Evolutionary conservation across 2,888 invertebrate genomes (phyloP), one percentile per base, ranked within the genome.

Genomic region (Tinea semifulvella): DNA sequence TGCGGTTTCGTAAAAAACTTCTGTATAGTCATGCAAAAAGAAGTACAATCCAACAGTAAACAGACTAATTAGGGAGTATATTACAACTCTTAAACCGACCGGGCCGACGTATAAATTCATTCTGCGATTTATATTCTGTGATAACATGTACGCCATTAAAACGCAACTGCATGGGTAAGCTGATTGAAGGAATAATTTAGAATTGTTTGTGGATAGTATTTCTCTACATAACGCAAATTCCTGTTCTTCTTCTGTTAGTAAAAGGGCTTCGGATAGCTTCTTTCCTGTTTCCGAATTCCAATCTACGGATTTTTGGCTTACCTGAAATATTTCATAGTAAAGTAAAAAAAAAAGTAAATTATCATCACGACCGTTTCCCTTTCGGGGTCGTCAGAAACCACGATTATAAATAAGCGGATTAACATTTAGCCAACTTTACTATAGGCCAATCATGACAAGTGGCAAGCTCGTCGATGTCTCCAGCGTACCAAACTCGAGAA

Each of bases 161-260:
- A 86, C 59, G 31, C 79, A 65, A 0, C 68, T 42, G 42, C 82
- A 66, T 43, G 85, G 83, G 53, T 83, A 83, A 1, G 77, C 44
- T 0, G 85, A 79, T 50, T 89, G 86, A 38, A 84, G 58, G 1
- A 85, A 63, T 2, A 87, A 65, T 58, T 86, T 84, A 47, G 83
- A 66, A 27, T 85, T 85, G 49, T 85, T 80, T 2, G 84, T 63
- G 68, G 86, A 84, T 46, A 88, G 62, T 43, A 94, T 83, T 65
- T 92, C 88, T 53, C 88, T 83, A 46, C 91, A 92, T 18, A 94
- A 85, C 1, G 89, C 92, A 77, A 91, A 94, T 48, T 90, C 80
- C 63, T 92, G 88, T 7, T 91, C 93, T 49, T 88, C 85, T 49
- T 91, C 89, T 10, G 90, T 88, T n/a, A 94, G 61, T 2, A 91